A percentile compares a stretch with the other conserved stretches of the same genome.
Evolutionary conservation across 2,797 vertebrate species (phyloP).

Genomic region (Thamnophis elegans): DNA sequence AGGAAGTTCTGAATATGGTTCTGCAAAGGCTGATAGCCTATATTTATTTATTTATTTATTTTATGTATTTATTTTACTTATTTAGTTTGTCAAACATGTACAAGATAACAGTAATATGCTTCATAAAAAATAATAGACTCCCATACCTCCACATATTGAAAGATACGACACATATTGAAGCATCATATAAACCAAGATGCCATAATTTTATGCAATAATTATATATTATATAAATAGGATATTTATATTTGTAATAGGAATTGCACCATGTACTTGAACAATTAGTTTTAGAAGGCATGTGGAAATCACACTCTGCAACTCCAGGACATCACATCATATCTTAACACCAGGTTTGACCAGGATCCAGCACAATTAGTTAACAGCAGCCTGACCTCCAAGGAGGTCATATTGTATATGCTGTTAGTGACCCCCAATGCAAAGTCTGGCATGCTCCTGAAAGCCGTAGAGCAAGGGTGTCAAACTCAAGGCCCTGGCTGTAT

Average conservation of each 20-base stretch:
- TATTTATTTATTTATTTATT: not conserved
- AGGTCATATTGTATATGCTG: not conserved
- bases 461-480: no score
- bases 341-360: not conserved
- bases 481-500: no score
- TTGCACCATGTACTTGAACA: not conserved
- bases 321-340: not conserved
- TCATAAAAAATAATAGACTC: not conserved
- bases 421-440: not conserved
- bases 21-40: not conserved
- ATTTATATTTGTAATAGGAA: not conserved
- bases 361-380: not conserved
- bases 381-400: not conserved
- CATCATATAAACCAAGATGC: not conserved
- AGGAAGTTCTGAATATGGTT: not conserved
- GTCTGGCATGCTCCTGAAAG: not conserved
- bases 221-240: no score
- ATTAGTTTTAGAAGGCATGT: not conserved
- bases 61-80: no score
- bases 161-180: not conserved
- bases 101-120: not conserved
- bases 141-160: not conserved
- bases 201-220: no score
- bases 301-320: not conserved
- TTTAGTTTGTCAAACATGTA: no score